Base-by-base conservation (phyloP, 2,797 vertebrate species). In the Chaetophractus vellerosus region DNA sequence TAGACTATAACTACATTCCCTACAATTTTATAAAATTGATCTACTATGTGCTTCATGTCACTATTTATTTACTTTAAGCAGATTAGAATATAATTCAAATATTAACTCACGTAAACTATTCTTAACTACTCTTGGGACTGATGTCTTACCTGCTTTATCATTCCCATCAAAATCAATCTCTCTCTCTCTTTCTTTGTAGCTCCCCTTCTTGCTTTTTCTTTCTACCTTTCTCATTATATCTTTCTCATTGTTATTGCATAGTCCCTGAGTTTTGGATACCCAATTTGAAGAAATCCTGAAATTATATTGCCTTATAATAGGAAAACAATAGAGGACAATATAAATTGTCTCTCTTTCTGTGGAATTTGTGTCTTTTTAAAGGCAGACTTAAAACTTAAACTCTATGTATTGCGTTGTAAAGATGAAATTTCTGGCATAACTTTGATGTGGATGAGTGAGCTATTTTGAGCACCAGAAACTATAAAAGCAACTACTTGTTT, bases 381-480 rank as follows among this genome's bases (percentile, higher is more conserved):
- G 84, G 24, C 1, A 33, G 45, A 57, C 21, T 64, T 63, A 71
- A 48, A 48, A 24, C 4, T 61, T 69, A 80, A 79, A 88, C 21
- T 23, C 0, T 63, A 71, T 76, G 8, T 36, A 74, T 9, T 55
- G 8, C 16, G 50, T 36, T 48, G 21, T 64, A 50, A 85, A 71
- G 15, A 7, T 21, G 26, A 82, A 36, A 66, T 64, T 71, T 82
- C 21, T 86, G 71, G 89, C 12, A 72, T 0, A 4, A 57, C 28
- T 92, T 1, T 72, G 36, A 87, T 66, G 45, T 71, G n/a, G 19
- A 21, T 94, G 19, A 1, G 3, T 78, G 55, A 79, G 4, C 57
- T 68, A 94, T 79, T 79, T 92, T 74, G 41, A 92, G 55, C 45
- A 82, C 88, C 33, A 23, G 48, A 68, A 38, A 63, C 4, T 36